phyloP scores from a whole-genome alignment of 2,797 vertebrate genomes.

The Jordanella pulchra region DNA sequence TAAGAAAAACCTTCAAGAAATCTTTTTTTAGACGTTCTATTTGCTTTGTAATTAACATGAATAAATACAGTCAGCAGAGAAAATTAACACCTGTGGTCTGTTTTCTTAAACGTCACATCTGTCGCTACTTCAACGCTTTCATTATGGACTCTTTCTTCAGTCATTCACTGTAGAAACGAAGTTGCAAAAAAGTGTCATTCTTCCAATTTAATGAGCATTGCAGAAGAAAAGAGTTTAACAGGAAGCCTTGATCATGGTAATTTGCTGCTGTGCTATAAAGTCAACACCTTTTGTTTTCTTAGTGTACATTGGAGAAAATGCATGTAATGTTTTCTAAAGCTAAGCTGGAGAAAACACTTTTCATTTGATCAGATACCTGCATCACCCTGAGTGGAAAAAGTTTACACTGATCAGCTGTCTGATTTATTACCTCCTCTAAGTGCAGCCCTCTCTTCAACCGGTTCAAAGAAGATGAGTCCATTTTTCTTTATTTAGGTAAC shows the following conservation, averaged over 20 bases:
- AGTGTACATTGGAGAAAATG: not conserved
- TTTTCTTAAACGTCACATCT: not conserved
- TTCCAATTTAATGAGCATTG: not conserved
- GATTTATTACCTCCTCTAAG: not conserved
- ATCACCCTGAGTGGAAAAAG: not conserved
- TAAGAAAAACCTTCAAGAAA: not conserved
- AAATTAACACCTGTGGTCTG: not conserved
- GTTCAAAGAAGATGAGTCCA: not conserved
- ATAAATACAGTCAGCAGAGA: not conserved
- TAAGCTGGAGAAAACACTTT: not conserved
- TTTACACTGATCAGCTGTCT: not conserved
- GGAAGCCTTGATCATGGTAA: not conserved
- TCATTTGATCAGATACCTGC: not conserved
- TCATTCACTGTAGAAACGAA: not conserved
- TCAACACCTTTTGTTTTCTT: not conserved
- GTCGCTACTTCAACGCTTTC: not conserved
- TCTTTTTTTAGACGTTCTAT: not conserved
- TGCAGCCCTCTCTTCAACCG: not conserved
- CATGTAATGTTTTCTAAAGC: not conserved
- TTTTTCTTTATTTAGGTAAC: constrained; percentile 19
- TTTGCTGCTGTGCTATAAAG: not conserved
- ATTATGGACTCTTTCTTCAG: not conserved
- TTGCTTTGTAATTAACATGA: not conserved
- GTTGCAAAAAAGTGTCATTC: not conserved
- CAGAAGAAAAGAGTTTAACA: not conserved